Evolutionary conservation across 2,888 invertebrate genomes (phyloP).

Genomic region (Leptinotarsa tumamoca): DNA sequence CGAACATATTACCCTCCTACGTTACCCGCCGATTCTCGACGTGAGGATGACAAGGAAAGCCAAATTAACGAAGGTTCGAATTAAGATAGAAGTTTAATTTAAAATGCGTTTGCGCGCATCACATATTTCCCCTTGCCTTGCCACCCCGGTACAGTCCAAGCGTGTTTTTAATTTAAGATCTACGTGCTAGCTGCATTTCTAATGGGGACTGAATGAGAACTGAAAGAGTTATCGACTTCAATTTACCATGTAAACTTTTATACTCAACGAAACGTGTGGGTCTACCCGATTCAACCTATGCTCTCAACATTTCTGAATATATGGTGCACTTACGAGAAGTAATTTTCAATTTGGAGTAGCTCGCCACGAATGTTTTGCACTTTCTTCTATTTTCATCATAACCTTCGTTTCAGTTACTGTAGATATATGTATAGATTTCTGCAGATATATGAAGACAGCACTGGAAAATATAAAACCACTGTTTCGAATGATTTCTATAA

Average conservation of each 20-base stretch:
- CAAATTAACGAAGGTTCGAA: conserved; percentile 59
- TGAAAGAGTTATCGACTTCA: conserved; percentile 20
- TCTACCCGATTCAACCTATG: conserved; percentile 6
- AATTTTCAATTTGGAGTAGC: neutral
- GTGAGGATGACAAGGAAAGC: conserved; percentile 50
- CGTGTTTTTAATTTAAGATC: conserved; percentile 27
- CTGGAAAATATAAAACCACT: too few species aligned
- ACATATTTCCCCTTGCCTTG: conserved; percentile 29
- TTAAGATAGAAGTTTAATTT: conserved; percentile 63
- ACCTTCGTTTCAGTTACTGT: too few species aligned
- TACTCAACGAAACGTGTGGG: conserved; percentile 12
- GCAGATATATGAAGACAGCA: too few species aligned
- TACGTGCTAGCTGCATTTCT: conserved; percentile 28
- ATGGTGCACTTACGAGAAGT: conserved; percentile 18
- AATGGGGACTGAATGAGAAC: conserved; percentile 21
- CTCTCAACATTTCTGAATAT: conserved; percentile 9
- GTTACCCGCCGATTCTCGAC: conserved; percentile 29
- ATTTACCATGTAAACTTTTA: conserved; percentile 20
- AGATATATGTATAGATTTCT: too few species aligned
- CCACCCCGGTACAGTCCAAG: conserved; percentile 34
- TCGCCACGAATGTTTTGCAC: neutral
- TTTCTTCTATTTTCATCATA: neutral
- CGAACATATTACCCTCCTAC: conserved; percentile 35
- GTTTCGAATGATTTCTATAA: too few species aligned
- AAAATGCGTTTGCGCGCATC: conserved; percentile 54